Conservation (phyloP, 1,140 invertebrate species). For the Drosophila prosaltans region DNA sequence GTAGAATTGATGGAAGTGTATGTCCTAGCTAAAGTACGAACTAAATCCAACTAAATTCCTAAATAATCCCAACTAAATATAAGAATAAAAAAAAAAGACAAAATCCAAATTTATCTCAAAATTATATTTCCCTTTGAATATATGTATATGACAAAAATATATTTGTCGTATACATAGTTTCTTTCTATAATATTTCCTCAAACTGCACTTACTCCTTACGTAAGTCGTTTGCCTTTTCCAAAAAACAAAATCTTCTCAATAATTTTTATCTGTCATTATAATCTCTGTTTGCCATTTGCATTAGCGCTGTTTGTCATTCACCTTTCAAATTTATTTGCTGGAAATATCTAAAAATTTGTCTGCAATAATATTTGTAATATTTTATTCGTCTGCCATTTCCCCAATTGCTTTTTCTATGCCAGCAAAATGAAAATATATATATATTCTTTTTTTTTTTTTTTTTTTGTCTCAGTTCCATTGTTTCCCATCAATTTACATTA, state of each 20-base stretch:
- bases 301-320: background rate
- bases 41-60: no score
- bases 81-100: no score
- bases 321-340: background rate
- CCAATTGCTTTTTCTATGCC: conserved; percentile 49
- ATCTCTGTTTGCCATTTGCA: conserved; percentile 4
- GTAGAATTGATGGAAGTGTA: no score
- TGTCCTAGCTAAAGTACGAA: no score
- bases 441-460: conserved; percentile 10
- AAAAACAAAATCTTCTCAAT: background rate
- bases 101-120: no score
- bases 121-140: no score
- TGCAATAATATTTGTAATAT: conserved; percentile 28
- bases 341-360: conserved; percentile 17
- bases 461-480: background rate
- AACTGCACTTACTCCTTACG: no score
- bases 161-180: no score
- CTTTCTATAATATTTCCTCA: no score
- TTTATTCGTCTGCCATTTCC: conserved; percentile 40
- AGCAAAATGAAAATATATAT: background rate
- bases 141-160: no score
- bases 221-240: background rate
- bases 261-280: background rate
- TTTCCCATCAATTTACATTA: conserved; percentile 66
- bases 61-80: no score